A percentile compares a stretch with the other conserved stretches of the same genome.
These are phyloP conservation scores for Nasonia vitripennis DNA, from an alignment of 1,140 invertebrate species.

Conservation along the genomic window DNA sequence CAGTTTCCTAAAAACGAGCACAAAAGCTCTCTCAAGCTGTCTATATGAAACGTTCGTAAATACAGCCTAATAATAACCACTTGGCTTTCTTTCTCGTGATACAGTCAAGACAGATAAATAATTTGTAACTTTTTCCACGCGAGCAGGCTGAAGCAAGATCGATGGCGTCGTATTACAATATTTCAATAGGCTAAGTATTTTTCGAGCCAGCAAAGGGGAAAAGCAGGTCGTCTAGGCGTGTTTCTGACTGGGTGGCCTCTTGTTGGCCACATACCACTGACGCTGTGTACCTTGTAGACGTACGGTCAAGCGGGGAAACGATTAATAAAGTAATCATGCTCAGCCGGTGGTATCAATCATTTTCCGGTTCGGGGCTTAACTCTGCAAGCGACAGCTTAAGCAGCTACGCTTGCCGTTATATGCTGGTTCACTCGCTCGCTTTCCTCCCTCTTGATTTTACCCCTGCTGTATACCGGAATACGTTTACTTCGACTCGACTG, in stretches of 20 bases:
- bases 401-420: conserved; percentile 58
- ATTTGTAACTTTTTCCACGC: neutral
- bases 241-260: conserved; percentile 3
- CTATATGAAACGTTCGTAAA: no score
- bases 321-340: conserved; percentile 71
- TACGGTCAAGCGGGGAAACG: conserved; percentile 64
- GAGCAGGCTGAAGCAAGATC: conserved; percentile 26
- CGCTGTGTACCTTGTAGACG: neutral
- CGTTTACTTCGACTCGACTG: conserved; percentile 64
- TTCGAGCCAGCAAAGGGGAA: neutral
- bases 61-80: no score
- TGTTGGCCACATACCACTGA: neutral
- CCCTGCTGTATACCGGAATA: neutral
- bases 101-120: neutral
- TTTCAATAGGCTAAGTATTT: neutral
- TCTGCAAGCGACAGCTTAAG: conserved; percentile 67
- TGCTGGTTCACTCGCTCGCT: neutral
- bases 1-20: no score
- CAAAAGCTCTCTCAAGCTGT: no score
- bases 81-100: no score
- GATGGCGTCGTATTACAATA: conserved; percentile 23
- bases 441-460: neutral
- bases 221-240: neutral
- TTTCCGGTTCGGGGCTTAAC: conserved; percentile 59
- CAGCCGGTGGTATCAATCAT: conserved; percentile 69